phyloP scores from a whole-genome alignment of 2,797 vertebrate species.

The Parauchenoglanis punctatus region DNA sequence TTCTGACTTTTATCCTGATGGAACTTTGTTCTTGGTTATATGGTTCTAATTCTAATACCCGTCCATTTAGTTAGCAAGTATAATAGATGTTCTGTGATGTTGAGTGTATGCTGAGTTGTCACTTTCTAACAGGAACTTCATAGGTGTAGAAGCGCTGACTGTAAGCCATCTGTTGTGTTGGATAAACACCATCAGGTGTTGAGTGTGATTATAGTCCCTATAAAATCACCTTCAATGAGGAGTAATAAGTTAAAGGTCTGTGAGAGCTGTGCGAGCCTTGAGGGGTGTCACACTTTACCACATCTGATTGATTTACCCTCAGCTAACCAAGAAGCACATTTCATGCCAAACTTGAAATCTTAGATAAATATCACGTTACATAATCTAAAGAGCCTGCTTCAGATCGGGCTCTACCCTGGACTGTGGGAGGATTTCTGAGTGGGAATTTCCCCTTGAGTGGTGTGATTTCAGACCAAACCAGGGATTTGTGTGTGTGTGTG shows the following conservation, averaged over 20 bases:
- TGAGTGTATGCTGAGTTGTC: not conserved
- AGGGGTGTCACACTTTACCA: not conserved
- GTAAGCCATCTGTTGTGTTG: not conserved
- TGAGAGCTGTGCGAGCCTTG: not conserved
- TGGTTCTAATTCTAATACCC: not conserved
- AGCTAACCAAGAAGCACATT: not conserved
- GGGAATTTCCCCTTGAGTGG: constrained; percentile 8
- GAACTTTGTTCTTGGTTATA: not conserved
- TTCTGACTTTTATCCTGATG: not conserved
- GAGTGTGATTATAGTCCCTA: not conserved
- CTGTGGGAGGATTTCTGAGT: constrained; percentile 3
- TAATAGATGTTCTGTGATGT: not conserved
- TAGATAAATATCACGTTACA: not conserved
- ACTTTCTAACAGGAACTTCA: not conserved
- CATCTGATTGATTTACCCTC: not conserved
- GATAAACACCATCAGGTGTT: not conserved
- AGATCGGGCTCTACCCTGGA: not conserved
- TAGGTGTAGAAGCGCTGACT: not conserved
- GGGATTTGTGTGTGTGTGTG: constrained; percentile 18
- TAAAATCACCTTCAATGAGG: not conserved
- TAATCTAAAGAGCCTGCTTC: not conserved
- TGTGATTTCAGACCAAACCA: not conserved
- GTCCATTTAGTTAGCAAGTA: not conserved
- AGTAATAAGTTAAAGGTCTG: not conserved
- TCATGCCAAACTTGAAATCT: not conserved